Conservation (phyloP, 2,888 invertebrate genomes). For the Carcina quercana region DNA sequence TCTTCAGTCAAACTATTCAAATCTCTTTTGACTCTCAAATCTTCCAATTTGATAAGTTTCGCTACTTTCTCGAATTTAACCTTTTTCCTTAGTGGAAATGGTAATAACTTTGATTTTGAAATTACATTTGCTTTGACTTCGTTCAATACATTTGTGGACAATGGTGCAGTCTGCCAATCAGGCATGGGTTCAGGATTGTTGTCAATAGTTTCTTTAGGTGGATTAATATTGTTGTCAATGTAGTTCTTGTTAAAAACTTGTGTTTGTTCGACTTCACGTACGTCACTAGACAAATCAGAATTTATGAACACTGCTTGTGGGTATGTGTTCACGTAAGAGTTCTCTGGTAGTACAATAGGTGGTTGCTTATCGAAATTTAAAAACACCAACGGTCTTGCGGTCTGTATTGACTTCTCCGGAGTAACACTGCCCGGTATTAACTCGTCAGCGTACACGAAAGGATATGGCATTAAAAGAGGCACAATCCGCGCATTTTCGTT, state of each 20-base stretch:
- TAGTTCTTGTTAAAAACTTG: not conserved
- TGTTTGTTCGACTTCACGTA: conserved; percentile 16
- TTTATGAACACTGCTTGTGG: conserved; percentile 23
- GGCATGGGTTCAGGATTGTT: conserved; percentile 14
- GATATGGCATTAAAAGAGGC: no score
- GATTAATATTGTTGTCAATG: not conserved
- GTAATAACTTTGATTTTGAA: conserved; percentile 32
- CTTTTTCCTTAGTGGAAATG: conserved; percentile 41
- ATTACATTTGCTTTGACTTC: conserved; percentile 47
- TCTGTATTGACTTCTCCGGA: no score
- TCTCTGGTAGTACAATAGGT: conserved; percentile 1
- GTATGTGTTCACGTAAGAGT: conserved; percentile 18
- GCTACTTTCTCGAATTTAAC: conserved; percentile 49
- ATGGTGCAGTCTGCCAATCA: conserved; percentile 46
- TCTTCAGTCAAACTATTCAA: not conserved
- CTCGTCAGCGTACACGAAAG: no score
- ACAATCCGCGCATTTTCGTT: no score
- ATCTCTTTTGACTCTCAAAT: conserved; percentile 35
- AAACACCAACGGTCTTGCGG: no score
- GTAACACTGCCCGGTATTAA: no score
- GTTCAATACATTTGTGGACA: conserved; percentile 38
- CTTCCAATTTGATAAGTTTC: conserved; percentile 43
- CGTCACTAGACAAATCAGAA: conserved; percentile 19
- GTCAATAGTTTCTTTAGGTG: conserved; percentile 4
- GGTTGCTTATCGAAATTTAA: no score